These are phyloP conservation scores for Cyclargus thomasi DNA, from an alignment of 1,140 invertebrate genomes.

Conservation along the genomic window DNA sequence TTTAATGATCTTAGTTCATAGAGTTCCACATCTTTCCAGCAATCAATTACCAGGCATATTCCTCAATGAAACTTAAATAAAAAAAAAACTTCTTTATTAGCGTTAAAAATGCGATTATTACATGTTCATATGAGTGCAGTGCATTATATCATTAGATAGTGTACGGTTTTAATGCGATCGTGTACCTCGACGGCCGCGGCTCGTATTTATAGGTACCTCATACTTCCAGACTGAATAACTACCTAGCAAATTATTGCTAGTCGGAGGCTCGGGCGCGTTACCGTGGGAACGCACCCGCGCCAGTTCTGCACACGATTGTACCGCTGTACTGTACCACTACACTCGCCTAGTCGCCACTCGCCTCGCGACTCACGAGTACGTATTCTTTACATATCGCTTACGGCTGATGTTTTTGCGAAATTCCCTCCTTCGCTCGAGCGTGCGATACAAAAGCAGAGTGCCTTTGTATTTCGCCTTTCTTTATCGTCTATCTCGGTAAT, in stretches of 20 bases:
- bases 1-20: too few relatives aligned
- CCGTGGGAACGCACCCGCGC: constrained; percentile 59
- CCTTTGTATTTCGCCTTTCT: constrained; percentile 12
- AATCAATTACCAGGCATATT: background rate
- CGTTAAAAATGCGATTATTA: background rate
- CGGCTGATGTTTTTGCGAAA: constrained; percentile 25
- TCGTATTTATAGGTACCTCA: constrained; percentile 50
- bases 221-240: constrained; percentile 51
- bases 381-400: constrained; percentile 29
- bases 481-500: constrained; percentile 15
- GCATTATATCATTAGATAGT: constrained; percentile 31
- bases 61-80: background rate
- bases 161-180: constrained; percentile 30
- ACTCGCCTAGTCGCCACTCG: constrained; percentile 1
- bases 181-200: constrained; percentile 31
- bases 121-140: constrained; percentile 24
- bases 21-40: background rate
- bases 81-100: background rate
- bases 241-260: constrained; percentile 56
- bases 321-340: too few relatives aligned
- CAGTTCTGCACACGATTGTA: constrained; percentile 27
- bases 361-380: constrained; percentile 15
- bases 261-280: constrained; percentile 45
- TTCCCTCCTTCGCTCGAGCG: constrained; percentile 16
- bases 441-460: constrained; percentile 14